A percentile compares a stretch with the other conserved stretches of the same genome.
These are phyloP conservation scores for Falco concolor DNA, from an alignment of 2,797 vertebrate species.

Conservation along the genomic window DNA sequence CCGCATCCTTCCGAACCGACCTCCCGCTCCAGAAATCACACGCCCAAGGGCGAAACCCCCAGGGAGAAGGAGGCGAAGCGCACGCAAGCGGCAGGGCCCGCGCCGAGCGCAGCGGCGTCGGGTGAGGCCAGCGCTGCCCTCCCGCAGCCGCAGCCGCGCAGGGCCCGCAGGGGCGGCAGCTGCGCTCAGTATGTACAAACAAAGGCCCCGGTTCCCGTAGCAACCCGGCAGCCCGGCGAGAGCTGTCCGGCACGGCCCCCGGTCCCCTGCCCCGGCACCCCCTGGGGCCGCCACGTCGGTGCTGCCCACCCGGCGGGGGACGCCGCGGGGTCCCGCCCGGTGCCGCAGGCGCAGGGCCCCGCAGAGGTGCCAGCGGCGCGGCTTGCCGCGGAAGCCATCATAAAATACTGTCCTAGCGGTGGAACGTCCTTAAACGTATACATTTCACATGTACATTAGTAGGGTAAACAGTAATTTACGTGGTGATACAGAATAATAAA, in stretches of 20 bases:
- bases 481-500: not conserved
- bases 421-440: not conserved
- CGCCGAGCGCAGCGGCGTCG: not conserved
- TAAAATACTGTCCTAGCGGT: not conserved
- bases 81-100: not conserved
- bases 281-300: too few species aligned
- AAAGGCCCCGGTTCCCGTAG: constrained; percentile 65
- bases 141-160: not conserved
- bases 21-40: not conserved
- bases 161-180: constrained; percentile 26
- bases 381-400: not conserved
- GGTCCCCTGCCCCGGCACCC: too few species aligned
- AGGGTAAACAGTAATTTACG: not conserved
- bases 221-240: constrained; percentile 53
- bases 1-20: fast-evolving
- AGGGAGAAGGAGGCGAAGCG: fast-evolving
- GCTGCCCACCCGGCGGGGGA: too few species aligned
- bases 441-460: fast-evolving
- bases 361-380: too few species aligned
- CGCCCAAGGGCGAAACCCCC: not conserved
- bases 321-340: too few species aligned
- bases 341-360: too few species aligned
- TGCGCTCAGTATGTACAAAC: constrained; percentile 62
- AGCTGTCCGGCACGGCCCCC: not conserved
- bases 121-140: not conserved